A percentile compares a stretch with the other conserved stretches of the same genome.
These are phyloP conservation scores for Eciton burchellii DNA, from an alignment of 1,140 invertebrate species.

Conservation along the genomic window DNA sequence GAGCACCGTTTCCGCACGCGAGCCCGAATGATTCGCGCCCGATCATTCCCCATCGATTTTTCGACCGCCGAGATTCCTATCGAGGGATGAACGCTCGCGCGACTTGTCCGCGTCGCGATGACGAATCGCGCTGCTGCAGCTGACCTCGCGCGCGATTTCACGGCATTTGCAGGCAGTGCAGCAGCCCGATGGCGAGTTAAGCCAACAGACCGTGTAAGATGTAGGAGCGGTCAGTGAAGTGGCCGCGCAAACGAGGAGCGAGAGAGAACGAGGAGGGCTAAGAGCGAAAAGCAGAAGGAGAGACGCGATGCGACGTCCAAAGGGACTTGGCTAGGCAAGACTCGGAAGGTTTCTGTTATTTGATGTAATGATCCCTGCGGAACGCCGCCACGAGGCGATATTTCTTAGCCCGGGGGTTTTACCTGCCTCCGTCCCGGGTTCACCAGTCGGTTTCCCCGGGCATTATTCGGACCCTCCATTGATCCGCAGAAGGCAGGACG, in stretches of 20 bases:
- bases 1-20: too few species aligned
- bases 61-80: slow-evolving; percentile 18
- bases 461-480: slow-evolving; percentile 51
- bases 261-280: background rate
- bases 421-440: slow-evolving; percentile 44
- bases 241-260: background rate
- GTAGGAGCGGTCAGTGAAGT: slow-evolving; percentile 28
- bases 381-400: slow-evolving; percentile 63
- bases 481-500: slow-evolving; percentile 26
- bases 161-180: slow-evolving; percentile 42
- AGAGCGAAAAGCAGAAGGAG: background rate
- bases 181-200: slow-evolving; percentile 42
- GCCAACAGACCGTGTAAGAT: slow-evolving; percentile 21
- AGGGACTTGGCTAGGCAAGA: slow-evolving; percentile 42
- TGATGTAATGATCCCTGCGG: slow-evolving; percentile 74
- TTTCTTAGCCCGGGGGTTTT: slow-evolving; percentile 64
- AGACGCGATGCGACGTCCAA: background rate
- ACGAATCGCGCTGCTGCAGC: slow-evolving; percentile 63
- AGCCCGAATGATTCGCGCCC: background rate
- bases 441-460: slow-evolving; percentile 1
- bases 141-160: slow-evolving; percentile 45
- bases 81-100: slow-evolving; percentile 45
- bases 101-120: slow-evolving; percentile 44
- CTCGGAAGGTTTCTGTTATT: slow-evolving; percentile 75
- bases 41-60: slow-evolving; percentile 27